These are phyloP conservation scores for Amphipyra tragopoginis DNA, from an alignment of 2,888 invertebrate genomes.

Conservation along the genomic window DNA sequence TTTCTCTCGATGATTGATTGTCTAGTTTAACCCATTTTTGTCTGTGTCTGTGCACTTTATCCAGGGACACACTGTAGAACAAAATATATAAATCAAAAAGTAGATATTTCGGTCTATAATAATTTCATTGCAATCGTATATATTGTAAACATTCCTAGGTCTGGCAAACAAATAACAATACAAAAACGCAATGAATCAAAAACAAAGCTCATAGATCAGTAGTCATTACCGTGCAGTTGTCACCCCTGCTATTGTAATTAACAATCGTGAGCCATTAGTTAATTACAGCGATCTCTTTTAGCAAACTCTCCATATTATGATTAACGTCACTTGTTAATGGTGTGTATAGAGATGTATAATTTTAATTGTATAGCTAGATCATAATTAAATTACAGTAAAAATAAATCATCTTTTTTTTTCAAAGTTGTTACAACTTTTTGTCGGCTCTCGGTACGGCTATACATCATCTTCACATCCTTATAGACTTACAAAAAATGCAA, in stretches of 20 bases:
- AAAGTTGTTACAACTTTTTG: too few relatives aligned
- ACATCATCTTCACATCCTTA: too few relatives aligned
- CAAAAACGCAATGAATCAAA: constrained; percentile 61
- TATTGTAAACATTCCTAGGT: not conserved
- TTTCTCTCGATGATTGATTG: too few relatives aligned
- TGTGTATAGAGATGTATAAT: constrained; percentile 24
- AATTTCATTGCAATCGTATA: not conserved
- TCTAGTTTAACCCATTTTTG: too few relatives aligned
- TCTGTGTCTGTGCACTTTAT: too few relatives aligned
- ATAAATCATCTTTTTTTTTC: too few relatives aligned
- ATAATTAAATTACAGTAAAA: too few relatives aligned
- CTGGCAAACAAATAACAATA: constrained; percentile 37
- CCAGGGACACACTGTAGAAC: too few relatives aligned
- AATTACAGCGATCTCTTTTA: constrained; percentile 92
- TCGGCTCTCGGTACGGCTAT: too few relatives aligned
- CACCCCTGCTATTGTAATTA: constrained; percentile 91
- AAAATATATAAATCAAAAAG: too few relatives aligned
- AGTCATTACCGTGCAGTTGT: constrained; percentile 66
- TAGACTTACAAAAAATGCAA: too few relatives aligned
- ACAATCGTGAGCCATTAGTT: constrained; percentile 93
- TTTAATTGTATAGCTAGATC: constrained; percentile 12
- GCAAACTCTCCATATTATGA: constrained; percentile 64
- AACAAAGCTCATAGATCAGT: constrained; percentile 57
- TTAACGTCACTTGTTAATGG: constrained; percentile 55
- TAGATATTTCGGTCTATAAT: not conserved